Evolutionary conservation across 2,888 invertebrate species (phyloP).

Genomic region (Yponomeuta cagnagella): DNA sequence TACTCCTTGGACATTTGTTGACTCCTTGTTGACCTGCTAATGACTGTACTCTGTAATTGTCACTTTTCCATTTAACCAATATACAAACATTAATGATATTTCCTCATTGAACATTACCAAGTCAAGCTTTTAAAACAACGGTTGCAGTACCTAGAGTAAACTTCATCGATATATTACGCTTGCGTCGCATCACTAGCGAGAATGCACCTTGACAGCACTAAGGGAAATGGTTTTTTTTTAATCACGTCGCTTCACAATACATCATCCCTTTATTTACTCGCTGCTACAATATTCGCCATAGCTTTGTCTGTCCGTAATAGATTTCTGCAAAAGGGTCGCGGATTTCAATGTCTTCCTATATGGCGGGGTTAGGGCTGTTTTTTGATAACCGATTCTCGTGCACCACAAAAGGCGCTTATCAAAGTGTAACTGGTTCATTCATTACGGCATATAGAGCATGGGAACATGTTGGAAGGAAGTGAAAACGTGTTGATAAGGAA

Average conservation of each 20-base stretch:
- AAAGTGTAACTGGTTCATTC: slow-evolving; percentile 21
- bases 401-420: slow-evolving; percentile 19
- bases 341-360: slow-evolving; percentile 28
- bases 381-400: slow-evolving; percentile 31
- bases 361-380: slow-evolving; percentile 8
- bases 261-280: slow-evolving; percentile 72
- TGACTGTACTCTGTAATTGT: too few species aligned
- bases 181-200: slow-evolving; percentile 37
- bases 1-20: too few species aligned
- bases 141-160: background rate
- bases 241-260: slow-evolving; percentile 69
- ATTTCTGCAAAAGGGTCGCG: slow-evolving; percentile 40
- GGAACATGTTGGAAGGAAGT: slow-evolving; percentile 27
- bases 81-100: too few species aligned
- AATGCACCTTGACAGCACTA: slow-evolving; percentile 71
- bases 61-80: too few species aligned
- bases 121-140: too few species aligned
- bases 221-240: slow-evolving; percentile 69
- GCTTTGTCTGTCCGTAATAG: slow-evolving; percentile 49
- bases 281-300: slow-evolving; percentile 62
- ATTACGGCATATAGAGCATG: slow-evolving; percentile 24
- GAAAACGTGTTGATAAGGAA: background rate
- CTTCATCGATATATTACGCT: background rate
- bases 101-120: too few species aligned
- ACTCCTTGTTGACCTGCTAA: too few species aligned